A percentile compares a stretch with the other conserved stretches of the same genome.
These are phyloP conservation scores for Atlantisia rogersi DNA, from an alignment of 2,113 vertebrate species.

Conservation along the genomic window DNA sequence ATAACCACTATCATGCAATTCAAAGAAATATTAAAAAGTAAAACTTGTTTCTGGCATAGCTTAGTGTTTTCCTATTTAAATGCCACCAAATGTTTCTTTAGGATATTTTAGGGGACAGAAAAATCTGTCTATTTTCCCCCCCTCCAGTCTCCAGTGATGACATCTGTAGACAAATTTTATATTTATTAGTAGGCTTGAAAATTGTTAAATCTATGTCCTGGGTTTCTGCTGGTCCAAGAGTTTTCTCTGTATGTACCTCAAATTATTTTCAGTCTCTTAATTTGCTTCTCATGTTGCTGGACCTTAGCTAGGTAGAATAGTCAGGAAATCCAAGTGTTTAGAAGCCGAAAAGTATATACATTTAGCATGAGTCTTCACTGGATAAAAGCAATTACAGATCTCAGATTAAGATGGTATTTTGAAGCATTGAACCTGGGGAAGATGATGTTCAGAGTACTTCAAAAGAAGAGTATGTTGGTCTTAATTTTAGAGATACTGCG, in stretches of 20 bases:
- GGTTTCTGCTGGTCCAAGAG: background rate
- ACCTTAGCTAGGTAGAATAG: background rate
- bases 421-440: background rate
- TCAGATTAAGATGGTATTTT: background rate
- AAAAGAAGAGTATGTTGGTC: background rate
- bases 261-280: background rate
- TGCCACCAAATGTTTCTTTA: constrained; percentile 75
- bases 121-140: constrained; percentile 22
- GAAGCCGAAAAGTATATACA: background rate
- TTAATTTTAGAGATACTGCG: background rate
- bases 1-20: constrained; percentile 48
- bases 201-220: background rate
- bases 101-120: constrained; percentile 57
- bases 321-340: background rate
- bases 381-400: background rate
- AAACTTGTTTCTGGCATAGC: constrained; percentile 65
- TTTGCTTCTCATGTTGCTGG: background rate
- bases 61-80: constrained; percentile 69
- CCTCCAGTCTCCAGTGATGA: background rate
- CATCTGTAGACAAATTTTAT: background rate
- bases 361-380: background rate
- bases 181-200: constrained; percentile 3
- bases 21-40: constrained; percentile 61
- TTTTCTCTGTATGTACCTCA: background rate
- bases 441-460: background rate